These are phyloP conservation scores for Akabosia matsudoensis DNA, from an alignment of 1,140 invertebrate species.

Conservation along the genomic window DNA sequence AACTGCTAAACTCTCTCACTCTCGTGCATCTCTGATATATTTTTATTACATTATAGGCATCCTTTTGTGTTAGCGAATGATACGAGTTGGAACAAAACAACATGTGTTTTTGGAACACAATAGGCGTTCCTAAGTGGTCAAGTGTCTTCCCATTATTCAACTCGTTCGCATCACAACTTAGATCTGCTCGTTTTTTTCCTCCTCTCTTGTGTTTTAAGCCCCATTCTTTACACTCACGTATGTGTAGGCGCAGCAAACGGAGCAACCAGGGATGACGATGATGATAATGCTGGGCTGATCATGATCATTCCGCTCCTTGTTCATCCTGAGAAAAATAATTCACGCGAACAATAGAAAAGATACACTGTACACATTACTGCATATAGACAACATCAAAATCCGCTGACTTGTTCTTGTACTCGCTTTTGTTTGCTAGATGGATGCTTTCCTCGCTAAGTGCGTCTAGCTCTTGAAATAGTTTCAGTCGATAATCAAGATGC, in stretches of 20 bases:
- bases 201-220: background rate
- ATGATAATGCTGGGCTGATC: background rate
- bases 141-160: constrained; percentile 26
- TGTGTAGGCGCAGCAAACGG: background rate
- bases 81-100: constrained; percentile 24
- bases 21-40: constrained; percentile 7
- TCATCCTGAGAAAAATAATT: constrained; percentile 17
- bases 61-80: constrained; percentile 22
- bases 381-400: background rate
- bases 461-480: no score
- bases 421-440: no score
- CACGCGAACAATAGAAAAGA: background rate
- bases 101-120: constrained; percentile 22
- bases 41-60: constrained; percentile 12
- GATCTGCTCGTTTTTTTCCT: constrained; percentile 9
- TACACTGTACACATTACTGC: background rate
- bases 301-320: constrained; percentile 7
- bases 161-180: constrained; percentile 13
- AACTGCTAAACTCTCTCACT: background rate
- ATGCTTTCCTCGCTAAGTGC: no score
- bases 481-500: no score
- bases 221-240: background rate
- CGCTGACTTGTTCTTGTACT: background rate
- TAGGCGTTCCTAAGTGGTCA: constrained; percentile 28
- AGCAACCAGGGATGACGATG: background rate